These are phyloP conservation scores for Myotis planiceps DNA, from an alignment of 2,797 vertebrate species.

Conservation along the genomic window DNA sequence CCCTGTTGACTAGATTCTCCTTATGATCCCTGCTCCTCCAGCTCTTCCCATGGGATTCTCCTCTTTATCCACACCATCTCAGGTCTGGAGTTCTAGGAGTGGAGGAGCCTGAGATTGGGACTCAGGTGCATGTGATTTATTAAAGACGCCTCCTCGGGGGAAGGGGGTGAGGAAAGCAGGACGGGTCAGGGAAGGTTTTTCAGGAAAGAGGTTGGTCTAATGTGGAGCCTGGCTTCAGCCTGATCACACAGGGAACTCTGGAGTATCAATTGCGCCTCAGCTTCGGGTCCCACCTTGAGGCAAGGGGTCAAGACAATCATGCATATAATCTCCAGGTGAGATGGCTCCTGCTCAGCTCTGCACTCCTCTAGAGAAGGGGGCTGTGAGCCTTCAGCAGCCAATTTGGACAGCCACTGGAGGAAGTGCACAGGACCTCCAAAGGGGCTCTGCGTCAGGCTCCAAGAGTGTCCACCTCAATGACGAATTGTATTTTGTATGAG, in stretches of 20 bases:
- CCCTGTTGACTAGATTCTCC: neutral
- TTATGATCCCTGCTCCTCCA: neutral
- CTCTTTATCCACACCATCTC: neutral
- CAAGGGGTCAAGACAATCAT: neutral
- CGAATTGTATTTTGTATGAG: neutral
- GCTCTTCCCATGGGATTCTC: neutral
- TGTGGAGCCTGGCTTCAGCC: neutral
- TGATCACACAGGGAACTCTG: neutral
- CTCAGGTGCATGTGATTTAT: neutral
- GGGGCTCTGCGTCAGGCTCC: neutral
- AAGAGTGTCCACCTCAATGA: neutral
- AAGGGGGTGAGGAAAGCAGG: neutral
- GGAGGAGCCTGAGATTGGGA: neutral
- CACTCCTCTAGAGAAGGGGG: neutral
- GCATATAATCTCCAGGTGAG: neutral
- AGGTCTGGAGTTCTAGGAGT: neutral
- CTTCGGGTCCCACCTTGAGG: neutral
- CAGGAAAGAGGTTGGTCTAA: neutral
- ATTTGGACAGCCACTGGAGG: neutral
- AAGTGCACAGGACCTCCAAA: neutral
- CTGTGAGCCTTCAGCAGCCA: neutral
- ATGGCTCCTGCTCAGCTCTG: neutral
- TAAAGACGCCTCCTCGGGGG: neutral
- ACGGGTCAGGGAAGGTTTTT: neutral
- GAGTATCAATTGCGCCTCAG: neutral